Evolutionary conservation across 2,888 invertebrate genomes (phyloP).

Genomic region (Leistus spinibarbis): DNA sequence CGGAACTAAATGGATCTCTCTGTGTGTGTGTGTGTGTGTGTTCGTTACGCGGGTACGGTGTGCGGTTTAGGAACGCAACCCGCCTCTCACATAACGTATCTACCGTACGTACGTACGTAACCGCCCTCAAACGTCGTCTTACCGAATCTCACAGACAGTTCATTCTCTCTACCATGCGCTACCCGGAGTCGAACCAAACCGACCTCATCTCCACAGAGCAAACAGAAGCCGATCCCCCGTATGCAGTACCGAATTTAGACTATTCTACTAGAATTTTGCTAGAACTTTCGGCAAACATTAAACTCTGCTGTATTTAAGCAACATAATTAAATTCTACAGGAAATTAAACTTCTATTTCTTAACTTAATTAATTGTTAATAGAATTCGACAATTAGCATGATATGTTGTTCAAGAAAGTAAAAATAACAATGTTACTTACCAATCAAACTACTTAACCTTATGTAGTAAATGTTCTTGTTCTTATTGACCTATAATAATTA

Average conservation of each 20-base stretch:
- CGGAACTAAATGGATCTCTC: not conserved
- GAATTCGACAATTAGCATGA: no score
- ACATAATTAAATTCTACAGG: not conserved
- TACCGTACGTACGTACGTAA: no score
- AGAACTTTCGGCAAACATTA: no score
- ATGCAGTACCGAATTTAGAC: not conserved
- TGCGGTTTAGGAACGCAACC: not conserved
- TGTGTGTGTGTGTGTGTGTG: not conserved
- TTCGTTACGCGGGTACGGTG: not conserved
- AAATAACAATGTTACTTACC: no score
- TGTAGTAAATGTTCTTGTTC: no score
- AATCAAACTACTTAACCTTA: no score
- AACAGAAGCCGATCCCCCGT: not conserved
- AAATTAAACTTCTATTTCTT: no score
- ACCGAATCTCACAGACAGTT: constrained; percentile 20
- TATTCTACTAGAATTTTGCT: not conserved
- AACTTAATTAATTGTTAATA: no score
- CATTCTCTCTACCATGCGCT: not conserved
- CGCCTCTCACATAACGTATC: constrained; percentile 17
- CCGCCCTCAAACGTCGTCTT: not conserved
- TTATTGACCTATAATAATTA: no score
- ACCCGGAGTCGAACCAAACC: not conserved
- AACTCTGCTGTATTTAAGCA: not conserved
- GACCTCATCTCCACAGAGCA: not conserved
- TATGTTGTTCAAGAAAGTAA: no score